A percentile compares a stretch with the other conserved stretches of the same genome.
phyloP scores from a whole-genome alignment of 2,888 invertebrate species.

The Ichneumoninae sp. region DNA sequence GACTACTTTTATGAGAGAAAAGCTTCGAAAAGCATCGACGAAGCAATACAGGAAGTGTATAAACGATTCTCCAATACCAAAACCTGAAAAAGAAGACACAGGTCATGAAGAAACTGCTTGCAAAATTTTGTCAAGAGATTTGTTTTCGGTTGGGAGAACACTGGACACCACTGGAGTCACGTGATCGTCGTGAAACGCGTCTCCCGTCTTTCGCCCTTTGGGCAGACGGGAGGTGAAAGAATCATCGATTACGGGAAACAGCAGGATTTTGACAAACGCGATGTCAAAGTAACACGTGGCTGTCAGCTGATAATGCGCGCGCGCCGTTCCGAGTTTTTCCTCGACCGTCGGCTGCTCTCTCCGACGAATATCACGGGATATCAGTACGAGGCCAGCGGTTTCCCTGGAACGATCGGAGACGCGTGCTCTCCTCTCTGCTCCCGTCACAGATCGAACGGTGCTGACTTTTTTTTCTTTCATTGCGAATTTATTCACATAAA shows the following conservation, averaged over 20 bases:
- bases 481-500: neutral
- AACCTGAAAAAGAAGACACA: neutral
- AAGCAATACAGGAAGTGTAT: neutral
- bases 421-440: constrained; percentile 24
- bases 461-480: constrained; percentile 4
- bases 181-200: no score
- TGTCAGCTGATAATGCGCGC: constrained; percentile 76
- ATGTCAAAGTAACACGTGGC: constrained; percentile 73
- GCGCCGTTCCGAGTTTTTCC: constrained; percentile 47
- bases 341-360: constrained; percentile 28
- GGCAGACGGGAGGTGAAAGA: neutral
- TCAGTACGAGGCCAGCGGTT: constrained; percentile 61
- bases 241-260: neutral
- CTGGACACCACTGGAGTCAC: no score
- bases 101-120: neutral
- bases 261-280: constrained; percentile 44
- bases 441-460: constrained; percentile 34
- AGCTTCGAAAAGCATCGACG: neutral
- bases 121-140: no score
- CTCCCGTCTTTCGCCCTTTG: neutral
- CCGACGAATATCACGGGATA: constrained; percentile 47
- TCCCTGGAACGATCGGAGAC: constrained; percentile 50
- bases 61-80: neutral
- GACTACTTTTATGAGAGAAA: no score
- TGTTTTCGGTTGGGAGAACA: no score